Evolutionary conservation across 2,888 invertebrate genomes (phyloP).

Genomic region (Parnassius smintheus): DNA sequence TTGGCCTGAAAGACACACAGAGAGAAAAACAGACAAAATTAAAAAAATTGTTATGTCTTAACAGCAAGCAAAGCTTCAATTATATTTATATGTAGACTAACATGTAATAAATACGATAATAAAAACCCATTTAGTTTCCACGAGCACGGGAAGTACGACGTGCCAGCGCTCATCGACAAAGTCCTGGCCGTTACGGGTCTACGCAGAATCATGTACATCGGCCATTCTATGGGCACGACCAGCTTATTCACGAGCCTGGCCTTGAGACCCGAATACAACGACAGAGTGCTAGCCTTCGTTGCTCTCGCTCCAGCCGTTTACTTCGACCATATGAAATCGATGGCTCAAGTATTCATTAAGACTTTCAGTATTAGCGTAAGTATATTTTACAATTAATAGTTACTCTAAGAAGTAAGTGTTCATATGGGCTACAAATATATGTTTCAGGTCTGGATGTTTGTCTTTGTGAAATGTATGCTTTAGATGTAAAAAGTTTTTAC

Average conservation of each 20-base stretch:
- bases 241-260: conserved; percentile 79
- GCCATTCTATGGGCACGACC: conserved; percentile 82
- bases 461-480: no score
- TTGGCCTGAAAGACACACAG: neutral
- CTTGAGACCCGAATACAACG: conserved; percentile 77
- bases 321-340: conserved; percentile 50
- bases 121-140: conserved; percentile 67
- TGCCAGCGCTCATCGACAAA: conserved; percentile 78
- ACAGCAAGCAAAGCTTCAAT: neutral
- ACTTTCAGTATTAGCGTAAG: conserved; percentile 56
- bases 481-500: no score
- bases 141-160: conserved; percentile 81
- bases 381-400: conserved; percentile 21
- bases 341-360: conserved; percentile 45
- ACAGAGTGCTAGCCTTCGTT: conserved; percentile 72
- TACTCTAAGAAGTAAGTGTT: no score
- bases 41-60: no score
- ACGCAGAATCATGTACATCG: conserved; percentile 70
- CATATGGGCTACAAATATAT: no score
- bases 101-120: no score
- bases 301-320: conserved; percentile 79
- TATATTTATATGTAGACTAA: no score
- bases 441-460: no score
- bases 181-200: conserved; percentile 67
- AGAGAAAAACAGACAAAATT: no score